A percentile compares a stretch with the other conserved stretches of the same genome.
Conservation (phyloP, 2,113 vertebrate species). For the Prietella phreatophila region DNA sequence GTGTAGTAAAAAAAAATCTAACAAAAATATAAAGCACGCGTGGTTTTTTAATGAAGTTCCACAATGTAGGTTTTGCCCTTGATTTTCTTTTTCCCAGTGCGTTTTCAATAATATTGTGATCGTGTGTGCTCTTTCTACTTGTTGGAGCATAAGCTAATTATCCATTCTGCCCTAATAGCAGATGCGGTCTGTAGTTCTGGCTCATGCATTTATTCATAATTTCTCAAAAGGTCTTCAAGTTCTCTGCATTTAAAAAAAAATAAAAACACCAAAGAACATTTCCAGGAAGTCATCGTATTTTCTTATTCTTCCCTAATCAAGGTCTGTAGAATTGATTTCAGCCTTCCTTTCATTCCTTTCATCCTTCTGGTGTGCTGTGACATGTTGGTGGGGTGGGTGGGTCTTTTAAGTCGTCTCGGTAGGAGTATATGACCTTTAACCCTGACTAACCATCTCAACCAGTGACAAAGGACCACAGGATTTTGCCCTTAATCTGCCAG, state of each 20-base stretch:
- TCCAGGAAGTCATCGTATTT: neutral
- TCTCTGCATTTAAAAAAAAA: neutral
- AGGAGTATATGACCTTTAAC: slow-evolving; percentile 45
- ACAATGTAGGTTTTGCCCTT: slow-evolving; percentile 18
- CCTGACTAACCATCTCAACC: slow-evolving; percentile 27
- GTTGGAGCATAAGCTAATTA: slow-evolving; percentile 43
- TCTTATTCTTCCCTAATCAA: slow-evolving; percentile 9
- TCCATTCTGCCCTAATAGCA: slow-evolving; percentile 48
- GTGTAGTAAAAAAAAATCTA: neutral
- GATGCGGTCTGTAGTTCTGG: slow-evolving; percentile 42
- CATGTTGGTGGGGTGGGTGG: neutral
- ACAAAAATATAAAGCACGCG: neutral
- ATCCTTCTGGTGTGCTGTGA: slow-evolving; percentile 42
- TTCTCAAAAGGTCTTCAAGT: slow-evolving; percentile 38
- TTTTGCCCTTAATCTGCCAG: slow-evolving; percentile 50
- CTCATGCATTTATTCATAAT: slow-evolving; percentile 56
- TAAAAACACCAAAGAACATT: neutral
- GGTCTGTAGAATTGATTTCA: slow-evolving; percentile 9
- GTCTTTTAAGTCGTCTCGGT: slow-evolving; percentile 43
- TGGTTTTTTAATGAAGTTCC: slow-evolving; percentile 38
- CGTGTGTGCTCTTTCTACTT: slow-evolving; percentile 26
- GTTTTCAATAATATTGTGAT: slow-evolving; percentile 44
- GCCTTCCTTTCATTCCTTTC: slow-evolving; percentile 20
- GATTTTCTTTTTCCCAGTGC: slow-evolving; percentile 2
- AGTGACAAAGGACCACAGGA: slow-evolving; percentile 43